Conservation (phyloP, 2,113 vertebrate species). For the Colaptes auratus region DNA sequence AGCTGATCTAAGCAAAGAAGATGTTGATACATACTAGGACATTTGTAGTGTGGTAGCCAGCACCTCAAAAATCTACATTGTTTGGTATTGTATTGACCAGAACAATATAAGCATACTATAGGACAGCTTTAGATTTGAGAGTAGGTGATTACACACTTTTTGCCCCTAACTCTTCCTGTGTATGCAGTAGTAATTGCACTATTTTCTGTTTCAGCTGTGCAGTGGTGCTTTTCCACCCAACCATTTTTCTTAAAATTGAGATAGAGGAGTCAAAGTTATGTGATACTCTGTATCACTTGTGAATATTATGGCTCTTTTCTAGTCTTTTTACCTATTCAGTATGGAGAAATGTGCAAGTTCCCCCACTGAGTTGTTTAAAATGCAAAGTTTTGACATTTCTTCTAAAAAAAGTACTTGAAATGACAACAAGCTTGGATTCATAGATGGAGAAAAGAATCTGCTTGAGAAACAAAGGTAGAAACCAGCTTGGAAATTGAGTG, state of each 20-base stretch:
- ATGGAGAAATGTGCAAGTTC: neutral
- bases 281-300: neutral
- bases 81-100: neutral
- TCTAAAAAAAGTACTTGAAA: neutral
- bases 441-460: neutral
- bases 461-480: neutral
- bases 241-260: neutral
- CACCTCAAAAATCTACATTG: neutral
- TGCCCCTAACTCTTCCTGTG: neutral
- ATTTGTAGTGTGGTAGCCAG: neutral
- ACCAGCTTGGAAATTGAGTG: neutral
- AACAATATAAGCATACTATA: neutral
- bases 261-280: neutral
- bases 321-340: neutral
- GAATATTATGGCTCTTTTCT: neutral
- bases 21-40: neutral
- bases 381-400: neutral
- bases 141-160: neutral
- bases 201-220: neutral
- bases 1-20: neutral
- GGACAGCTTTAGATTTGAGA: neutral
- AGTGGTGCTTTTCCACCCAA: neutral
- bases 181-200: fast-evolving
- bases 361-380: neutral
- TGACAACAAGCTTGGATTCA: neutral